Evolutionary conservation across 2,113 vertebrate genomes (phyloP).

Genomic region (Pimephales promelas): DNA sequence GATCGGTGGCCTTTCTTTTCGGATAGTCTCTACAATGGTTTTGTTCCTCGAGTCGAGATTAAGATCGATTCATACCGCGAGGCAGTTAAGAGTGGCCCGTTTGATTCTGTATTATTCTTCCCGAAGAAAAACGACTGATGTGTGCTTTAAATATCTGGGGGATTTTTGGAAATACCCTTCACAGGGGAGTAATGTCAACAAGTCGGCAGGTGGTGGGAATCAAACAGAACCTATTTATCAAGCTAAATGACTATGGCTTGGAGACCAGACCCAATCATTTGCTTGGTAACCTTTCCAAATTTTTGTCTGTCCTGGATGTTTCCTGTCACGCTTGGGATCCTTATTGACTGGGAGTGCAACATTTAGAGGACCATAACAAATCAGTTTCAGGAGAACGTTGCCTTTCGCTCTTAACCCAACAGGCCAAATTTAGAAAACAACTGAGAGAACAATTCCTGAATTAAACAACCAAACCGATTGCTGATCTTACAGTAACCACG

Average conservation of each 20-base stretch:
- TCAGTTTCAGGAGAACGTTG: slow-evolving; percentile 18
- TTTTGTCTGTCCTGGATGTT: slow-evolving; percentile 40
- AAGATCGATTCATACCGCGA: neutral
- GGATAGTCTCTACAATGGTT: too few relatives aligned
- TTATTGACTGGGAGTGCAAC: slow-evolving; percentile 44
- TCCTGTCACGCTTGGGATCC: slow-evolving; percentile 38
- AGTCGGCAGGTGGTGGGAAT: slow-evolving; percentile 31
- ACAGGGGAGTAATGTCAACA: slow-evolving; percentile 31
- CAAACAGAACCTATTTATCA: slow-evolving; percentile 52
- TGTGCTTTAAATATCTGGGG: neutral
- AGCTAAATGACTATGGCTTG: slow-evolving; percentile 45
- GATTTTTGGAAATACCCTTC: slow-evolving; percentile 27
- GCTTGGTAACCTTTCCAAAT: slow-evolving; percentile 47
- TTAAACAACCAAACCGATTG: too few relatives aligned
- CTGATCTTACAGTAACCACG: too few relatives aligned
- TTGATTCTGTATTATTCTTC: neutral
- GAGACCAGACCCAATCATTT: slow-evolving; percentile 31
- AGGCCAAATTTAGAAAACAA: neutral
- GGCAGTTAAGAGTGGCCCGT: neutral
- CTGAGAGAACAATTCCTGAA: too few relatives aligned
- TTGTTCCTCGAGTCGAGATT: neutral
- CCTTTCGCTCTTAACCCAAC: slow-evolving; percentile 27
- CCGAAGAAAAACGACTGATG: neutral
- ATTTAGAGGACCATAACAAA: neutral
- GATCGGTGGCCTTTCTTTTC: neutral